phyloP scores from a whole-genome alignment of 2,888 invertebrate species.

The Laothoe populi region DNA sequence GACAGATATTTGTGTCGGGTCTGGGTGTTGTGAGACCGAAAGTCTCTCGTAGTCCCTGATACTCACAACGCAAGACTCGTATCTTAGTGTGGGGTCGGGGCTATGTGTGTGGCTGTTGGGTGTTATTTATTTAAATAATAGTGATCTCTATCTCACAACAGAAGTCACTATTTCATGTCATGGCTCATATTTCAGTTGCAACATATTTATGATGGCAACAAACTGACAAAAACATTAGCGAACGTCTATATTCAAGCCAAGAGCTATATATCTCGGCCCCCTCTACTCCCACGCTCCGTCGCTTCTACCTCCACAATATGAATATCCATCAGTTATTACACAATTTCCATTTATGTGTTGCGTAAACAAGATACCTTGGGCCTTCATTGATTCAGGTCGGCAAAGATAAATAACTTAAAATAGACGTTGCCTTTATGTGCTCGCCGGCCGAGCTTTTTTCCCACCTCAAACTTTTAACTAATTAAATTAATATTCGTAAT shows the following conservation, averaged over 20 bases:
- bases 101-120: too few species aligned
- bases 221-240: constrained; percentile 11
- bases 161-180: background rate
- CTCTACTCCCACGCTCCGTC: constrained; percentile 24
- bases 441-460: constrained; percentile 52
- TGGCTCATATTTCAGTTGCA: background rate
- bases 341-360: constrained; percentile 52
- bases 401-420: constrained; percentile 9
- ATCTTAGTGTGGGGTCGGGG: too few species aligned
- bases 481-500: constrained; percentile 77
- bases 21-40: too few species aligned
- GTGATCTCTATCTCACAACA: background rate
- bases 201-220: background rate
- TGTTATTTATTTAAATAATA: too few species aligned
- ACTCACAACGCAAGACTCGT: too few species aligned
- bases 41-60: too few species aligned
- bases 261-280: background rate
- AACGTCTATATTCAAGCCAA: background rate
- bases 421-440: background rate
- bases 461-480: constrained; percentile 72
- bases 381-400: constrained; percentile 46
- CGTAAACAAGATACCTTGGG: constrained; percentile 43
- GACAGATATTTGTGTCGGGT: too few species aligned
- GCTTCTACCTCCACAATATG: constrained; percentile 40
- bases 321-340: constrained; percentile 60